Base-by-base conservation (phyloP, 2,113 vertebrate species). In the human (Homo sapiens) region DNA sequence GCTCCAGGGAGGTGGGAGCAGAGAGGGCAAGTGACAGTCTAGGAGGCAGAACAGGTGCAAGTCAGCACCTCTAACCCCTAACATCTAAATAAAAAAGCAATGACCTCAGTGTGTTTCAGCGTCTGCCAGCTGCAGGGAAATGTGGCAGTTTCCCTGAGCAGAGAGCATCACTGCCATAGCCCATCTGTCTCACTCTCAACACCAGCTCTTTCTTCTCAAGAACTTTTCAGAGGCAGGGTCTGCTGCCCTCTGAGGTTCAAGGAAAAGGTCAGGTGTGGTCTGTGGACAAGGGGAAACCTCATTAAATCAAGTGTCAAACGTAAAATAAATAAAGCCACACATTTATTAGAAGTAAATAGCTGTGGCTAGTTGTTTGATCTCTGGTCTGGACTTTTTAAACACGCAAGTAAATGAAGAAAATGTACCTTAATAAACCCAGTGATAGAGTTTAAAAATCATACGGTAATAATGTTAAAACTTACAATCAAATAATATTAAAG, bases 401-500 rank as follows among this genome's bases (percentile, higher is more conserved):
- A 78, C 2, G 11, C 27, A 90, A 48, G 2, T 40, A 83, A 72
- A 79, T 55, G 45, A 90, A 88, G 50, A 61, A 93, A 72, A 79
- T 17, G 25, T 38, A 85, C 66, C 8, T 88, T 85, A 61, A 40
- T 68, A 83, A 66, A 96, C 1, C 75, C 6, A 90, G 10, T 5
- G 1, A 70, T 6, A 50, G 40, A 75, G 13, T 90, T 96, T 93
- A 76, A 70, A 64, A 78, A 57, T 75, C 16, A 45, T 45, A 61
- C 79, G 90, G 75, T 68, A 32, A 89, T 94, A 94, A 76, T 52
- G 43, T 70, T 90, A 87, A 92, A 92, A 55, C 48, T 22, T 72
- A 79, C 23, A 72, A 66, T 72, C 59, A 61, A 79, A 78, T 73
- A 11, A 23, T 70, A 73, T 52, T 92, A 79, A 89, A 86, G 27